Percentiles rank a stretch among this genome's conserved stretches.
Evolutionary conservation across 2,113 vertebrate species (phyloP).

Genomic region (Menidia beryllina): DNA sequence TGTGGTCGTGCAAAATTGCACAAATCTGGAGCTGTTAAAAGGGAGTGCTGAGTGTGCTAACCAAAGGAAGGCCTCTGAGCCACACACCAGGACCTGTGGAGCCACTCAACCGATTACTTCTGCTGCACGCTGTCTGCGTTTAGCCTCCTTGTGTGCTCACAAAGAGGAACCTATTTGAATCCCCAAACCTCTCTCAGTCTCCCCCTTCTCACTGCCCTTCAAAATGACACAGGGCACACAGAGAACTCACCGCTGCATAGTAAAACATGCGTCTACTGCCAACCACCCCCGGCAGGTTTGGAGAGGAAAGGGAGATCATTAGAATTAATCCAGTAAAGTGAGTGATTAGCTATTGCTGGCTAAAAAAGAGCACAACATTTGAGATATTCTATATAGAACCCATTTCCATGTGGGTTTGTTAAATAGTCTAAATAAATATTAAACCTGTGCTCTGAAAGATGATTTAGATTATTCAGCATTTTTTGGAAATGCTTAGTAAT

Average conservation of each 20-base stretch:
- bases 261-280: slow-evolving; percentile 82
- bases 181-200: slow-evolving; percentile 24
- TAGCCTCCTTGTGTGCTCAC: slow-evolving; percentile 90
- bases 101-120: slow-evolving; percentile 85
- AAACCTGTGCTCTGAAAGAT: slow-evolving; percentile 14
- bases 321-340: slow-evolving; percentile 16
- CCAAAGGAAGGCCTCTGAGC: slow-evolving; percentile 61
- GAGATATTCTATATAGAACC: slow-evolving; percentile 2
- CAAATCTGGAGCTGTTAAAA: slow-evolving; percentile 38
- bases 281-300: slow-evolving; percentile 60
- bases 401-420: slow-evolving; percentile 12
- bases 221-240: slow-evolving; percentile 84
- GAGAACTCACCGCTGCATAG: slow-evolving; percentile 81
- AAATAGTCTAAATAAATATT: slow-evolving; percentile 32
- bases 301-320: slow-evolving; percentile 32
- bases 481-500: too few relatives aligned
- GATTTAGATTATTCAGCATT: slow-evolving; percentile 8
- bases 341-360: slow-evolving; percentile 37
- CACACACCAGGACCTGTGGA: slow-evolving; percentile 83
- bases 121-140: slow-evolving; percentile 88
- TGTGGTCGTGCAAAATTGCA: slow-evolving; percentile 30
- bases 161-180: slow-evolving; percentile 90
- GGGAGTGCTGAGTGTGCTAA: slow-evolving; percentile 46
- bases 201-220: slow-evolving; percentile 62
- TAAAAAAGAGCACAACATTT: slow-evolving; percentile 16